phyloP scores from a whole-genome alignment of 2,888 invertebrate species.

The Spialia ferax region DNA sequence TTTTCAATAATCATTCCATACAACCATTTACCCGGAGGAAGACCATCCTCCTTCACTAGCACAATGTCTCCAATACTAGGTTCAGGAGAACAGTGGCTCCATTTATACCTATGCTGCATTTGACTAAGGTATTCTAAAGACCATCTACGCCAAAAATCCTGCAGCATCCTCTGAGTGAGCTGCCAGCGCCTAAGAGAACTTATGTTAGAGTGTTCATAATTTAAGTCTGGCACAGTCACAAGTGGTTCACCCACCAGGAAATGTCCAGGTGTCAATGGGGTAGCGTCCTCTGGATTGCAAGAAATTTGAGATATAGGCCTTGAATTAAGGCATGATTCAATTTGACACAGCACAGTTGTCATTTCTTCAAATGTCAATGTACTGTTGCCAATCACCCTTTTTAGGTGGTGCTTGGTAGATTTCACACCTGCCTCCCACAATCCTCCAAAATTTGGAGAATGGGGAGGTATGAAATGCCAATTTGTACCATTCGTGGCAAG shows the following conservation, averaged over 20 bases:
- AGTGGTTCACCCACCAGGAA: constrained; percentile 41
- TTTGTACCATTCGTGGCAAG: constrained; percentile 20
- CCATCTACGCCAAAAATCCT: constrained; percentile 19
- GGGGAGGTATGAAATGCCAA: constrained; percentile 48
- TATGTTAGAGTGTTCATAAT: constrained; percentile 32
- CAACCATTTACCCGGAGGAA: constrained; percentile 25
- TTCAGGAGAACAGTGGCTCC: neutral
- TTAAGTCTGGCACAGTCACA: constrained; percentile 30
- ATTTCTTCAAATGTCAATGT: constrained; percentile 44
- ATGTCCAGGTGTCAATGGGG: constrained; percentile 43
- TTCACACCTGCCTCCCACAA: constrained; percentile 38
- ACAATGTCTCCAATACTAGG: constrained; percentile 16
- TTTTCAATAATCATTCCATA: constrained; percentile 8
- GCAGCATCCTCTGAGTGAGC: constrained; percentile 29
- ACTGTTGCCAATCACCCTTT: constrained; percentile 33
- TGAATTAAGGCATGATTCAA: constrained; percentile 47
- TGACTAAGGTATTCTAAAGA: constrained; percentile 14
- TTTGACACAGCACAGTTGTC: constrained; percentile 42
- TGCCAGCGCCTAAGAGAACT: constrained; percentile 38
- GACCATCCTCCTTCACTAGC: constrained; percentile 20
- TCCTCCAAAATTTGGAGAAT: constrained; percentile 44
- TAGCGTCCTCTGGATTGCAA: constrained; percentile 23
- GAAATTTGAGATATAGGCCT: constrained; percentile 37
- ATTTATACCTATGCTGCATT: constrained; percentile 15
- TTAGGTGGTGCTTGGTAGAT: constrained; percentile 41